These are phyloP conservation scores for Acronicta leporina DNA, from an alignment of 2,888 invertebrate species.

Conservation along the genomic window DNA sequence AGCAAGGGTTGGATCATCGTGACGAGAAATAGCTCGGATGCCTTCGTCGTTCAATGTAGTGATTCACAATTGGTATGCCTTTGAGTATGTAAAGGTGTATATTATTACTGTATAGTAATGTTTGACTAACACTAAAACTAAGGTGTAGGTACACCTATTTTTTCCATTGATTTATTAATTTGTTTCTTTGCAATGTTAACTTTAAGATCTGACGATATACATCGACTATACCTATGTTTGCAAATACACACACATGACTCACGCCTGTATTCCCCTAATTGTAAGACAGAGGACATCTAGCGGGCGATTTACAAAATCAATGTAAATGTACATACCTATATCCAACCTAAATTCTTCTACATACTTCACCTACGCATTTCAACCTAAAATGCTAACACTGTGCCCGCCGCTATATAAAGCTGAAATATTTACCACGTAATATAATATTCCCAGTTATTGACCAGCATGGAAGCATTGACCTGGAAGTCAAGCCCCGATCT, in stretches of 20 bases:
- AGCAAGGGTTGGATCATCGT: conserved; percentile 51
- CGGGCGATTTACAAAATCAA: too few relatives aligned
- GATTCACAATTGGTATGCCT: conserved; percentile 70
- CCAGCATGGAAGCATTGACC: conserved; percentile 28
- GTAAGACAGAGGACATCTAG: too few relatives aligned
- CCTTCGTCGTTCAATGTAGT: conserved; percentile 56
- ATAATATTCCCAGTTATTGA: conserved; percentile 29
- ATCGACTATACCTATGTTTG: too few relatives aligned
- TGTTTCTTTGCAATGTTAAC: too few relatives aligned
- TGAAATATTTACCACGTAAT: conserved; percentile 24
- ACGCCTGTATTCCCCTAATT: too few relatives aligned
- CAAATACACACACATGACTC: too few relatives aligned
- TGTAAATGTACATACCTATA: too few relatives aligned
- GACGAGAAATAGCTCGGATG: conserved; percentile 56
- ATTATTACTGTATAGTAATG: not conserved
- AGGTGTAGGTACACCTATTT: too few relatives aligned
- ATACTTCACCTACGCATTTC: not conserved
- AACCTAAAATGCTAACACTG: conserved; percentile 3
- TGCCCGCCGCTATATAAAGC: not conserved
- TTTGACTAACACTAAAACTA: not conserved
- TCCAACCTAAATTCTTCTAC: not conserved
- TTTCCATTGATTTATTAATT: too few relatives aligned
- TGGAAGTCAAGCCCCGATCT: conserved; percentile 23
- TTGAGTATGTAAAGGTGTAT: conserved; percentile 50
- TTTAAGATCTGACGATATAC: too few relatives aligned